phyloP scores from a whole-genome alignment of 2,888 invertebrate genomes.

The Lobophora halterata region DNA sequence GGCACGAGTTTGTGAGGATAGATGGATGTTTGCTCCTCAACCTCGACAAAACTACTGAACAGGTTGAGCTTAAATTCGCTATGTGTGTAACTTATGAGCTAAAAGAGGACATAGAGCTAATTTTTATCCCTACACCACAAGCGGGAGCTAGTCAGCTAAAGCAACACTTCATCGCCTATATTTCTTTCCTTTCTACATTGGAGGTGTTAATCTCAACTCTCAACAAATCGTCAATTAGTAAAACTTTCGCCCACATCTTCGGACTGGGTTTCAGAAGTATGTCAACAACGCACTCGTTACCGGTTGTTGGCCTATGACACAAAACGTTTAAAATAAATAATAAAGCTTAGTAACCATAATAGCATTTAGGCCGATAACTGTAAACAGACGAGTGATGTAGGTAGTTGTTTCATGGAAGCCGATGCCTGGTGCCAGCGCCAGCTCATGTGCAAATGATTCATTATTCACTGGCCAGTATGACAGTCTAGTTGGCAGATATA shows the following conservation, averaged over 20 bases:
- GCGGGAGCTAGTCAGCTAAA: too few species aligned
- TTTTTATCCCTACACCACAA: too few species aligned
- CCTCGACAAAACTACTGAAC: too few species aligned
- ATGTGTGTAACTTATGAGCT: too few species aligned
- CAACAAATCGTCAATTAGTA: conserved; percentile 11
- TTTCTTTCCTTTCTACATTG: too few species aligned
- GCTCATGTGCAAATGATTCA: conserved; percentile 44
- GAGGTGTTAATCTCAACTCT: conserved; percentile 1
- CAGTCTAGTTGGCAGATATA: too few species aligned
- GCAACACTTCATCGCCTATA: too few species aligned
- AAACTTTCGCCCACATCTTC: conserved; percentile 27
- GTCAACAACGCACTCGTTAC: conserved; percentile 37
- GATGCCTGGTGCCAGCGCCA: conserved; percentile 35
- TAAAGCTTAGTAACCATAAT: conserved; percentile 43
- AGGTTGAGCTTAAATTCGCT: too few species aligned
- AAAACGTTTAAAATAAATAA: conserved; percentile 39
- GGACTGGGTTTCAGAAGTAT: conserved; percentile 25
- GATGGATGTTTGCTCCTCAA: too few species aligned
- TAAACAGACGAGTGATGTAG: conserved; percentile 37
- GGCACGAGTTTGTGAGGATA: too few species aligned
- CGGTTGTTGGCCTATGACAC: conserved; percentile 41
- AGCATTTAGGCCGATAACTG: conserved; percentile 53
- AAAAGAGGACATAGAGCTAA: too few species aligned
- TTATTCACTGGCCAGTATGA: conserved; percentile 5
- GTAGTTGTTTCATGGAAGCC: conserved; percentile 32